Base-by-base conservation (phyloP, 2,113 vertebrate genomes). In the Probosciger aterrimus region DNA sequence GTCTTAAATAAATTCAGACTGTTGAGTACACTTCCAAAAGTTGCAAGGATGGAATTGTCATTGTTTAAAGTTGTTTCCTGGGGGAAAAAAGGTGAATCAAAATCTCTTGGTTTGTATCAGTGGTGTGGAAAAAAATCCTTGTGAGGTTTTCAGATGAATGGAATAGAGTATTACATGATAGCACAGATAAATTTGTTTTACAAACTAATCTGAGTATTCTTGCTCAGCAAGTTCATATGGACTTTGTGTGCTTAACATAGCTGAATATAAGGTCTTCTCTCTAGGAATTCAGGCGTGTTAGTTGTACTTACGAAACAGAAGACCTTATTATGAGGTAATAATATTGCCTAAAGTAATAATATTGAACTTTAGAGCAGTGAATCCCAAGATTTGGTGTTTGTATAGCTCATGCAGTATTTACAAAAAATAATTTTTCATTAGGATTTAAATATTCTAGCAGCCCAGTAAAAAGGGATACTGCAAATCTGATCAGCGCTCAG, bases 101-200 rank as follows among this genome's bases (percentile, higher is more conserved):
- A 50, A 18, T 88, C 64, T 86, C 52, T 79, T 87, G 19, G n/a
- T 88, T 91, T 92, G 23, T 50, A 20, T 46, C n/a, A 71, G 63
- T 10, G 37, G 28, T 59, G 6, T 33, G 30, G 28, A 64, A 59
- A 93, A 93, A 84, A 44, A 44, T 3, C 30, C 23, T 49, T 92
- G 39, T 91, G 53, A 83, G 73, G 43, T 14, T 78, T 3, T 3
- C 19, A 57, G 73, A 37, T 62, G 63, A 94, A 91, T 86, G 76
- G 95, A 95, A 86, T 83, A 44, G 68, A 92, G 92, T 93, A 90
- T 86, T 90, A 90, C 82, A 86, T 69, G 74, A 92, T 2, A 77
- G 50, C 77, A 81, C 14, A 77, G 76, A 88, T 69, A 92, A 86
- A 86, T 86, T 44, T 83, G 44, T 52, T 95, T 70, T 86, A 81